phyloP scores from a whole-genome alignment of 2,888 invertebrate species.

The Drepanosiphum platanoidis region DNA sequence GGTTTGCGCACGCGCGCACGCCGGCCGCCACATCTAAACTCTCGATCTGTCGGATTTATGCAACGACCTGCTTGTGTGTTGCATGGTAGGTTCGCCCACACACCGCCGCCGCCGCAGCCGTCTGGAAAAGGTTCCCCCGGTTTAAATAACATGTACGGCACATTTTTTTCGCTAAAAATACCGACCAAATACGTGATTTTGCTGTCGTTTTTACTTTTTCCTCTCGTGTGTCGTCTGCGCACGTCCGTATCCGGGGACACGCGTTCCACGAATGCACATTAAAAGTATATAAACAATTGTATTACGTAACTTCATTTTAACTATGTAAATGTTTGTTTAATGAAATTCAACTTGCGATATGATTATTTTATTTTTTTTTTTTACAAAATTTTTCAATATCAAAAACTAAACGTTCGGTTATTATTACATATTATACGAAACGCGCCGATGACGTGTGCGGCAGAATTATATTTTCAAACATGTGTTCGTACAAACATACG shows the following conservation, averaged over 20 bases:
- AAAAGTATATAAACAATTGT: background rate
- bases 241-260: background rate
- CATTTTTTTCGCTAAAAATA: background rate
- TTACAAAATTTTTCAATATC: background rate
- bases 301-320: background rate
- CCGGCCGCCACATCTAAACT: background rate
- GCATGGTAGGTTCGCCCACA: slow-evolving; percentile 8
- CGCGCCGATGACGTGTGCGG: background rate
- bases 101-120: background rate
- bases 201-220: slow-evolving; percentile 39
- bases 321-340: background rate
- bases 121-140: background rate
- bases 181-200: slow-evolving; percentile 14
- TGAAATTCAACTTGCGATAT: background rate
- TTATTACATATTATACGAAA: background rate
- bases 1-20: background rate
- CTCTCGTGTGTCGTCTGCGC: background rate
- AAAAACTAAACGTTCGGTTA: background rate
- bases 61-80: slow-evolving; percentile 1
- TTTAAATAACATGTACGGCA: background rate
- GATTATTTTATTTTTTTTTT: background rate
- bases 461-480: background rate
- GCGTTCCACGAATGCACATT: background rate
- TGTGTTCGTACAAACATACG: background rate
- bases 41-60: slow-evolving; percentile 41